A percentile compares a stretch with the other conserved stretches of the same genome.
Conservation (phyloP, 2,888 invertebrate genomes). For the Notocelia uddmanniana region DNA sequence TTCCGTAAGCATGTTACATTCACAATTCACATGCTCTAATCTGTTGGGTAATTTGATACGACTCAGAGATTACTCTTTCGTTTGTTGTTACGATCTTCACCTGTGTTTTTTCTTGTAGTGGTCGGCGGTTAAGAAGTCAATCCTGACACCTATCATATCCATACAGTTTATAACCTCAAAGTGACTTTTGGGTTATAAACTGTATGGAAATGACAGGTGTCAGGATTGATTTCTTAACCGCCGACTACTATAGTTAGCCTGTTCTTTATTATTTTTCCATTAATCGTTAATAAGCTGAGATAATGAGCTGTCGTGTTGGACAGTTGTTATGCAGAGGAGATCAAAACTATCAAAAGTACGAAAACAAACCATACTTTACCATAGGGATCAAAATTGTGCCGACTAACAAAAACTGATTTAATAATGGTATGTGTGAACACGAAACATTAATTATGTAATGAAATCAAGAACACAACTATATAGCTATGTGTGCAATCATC, state of each 20-base stretch:
- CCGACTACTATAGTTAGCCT: neutral
- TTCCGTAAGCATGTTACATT: constrained; percentile 27
- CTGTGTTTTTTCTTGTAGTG: neutral
- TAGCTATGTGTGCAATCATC: too few species aligned
- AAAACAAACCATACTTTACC: neutral
- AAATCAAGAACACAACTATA: too few species aligned
- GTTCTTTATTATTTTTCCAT: neutral
- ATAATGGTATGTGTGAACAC: too few species aligned
- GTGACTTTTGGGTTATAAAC: too few species aligned
- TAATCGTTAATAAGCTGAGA: neutral
- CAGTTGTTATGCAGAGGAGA: constrained; percentile 9
- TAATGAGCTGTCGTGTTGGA: neutral
- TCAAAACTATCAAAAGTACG: neutral
- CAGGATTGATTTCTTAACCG: too few species aligned
- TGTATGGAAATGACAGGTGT: too few species aligned
- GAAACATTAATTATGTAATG: neutral
- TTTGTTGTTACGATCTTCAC: neutral
- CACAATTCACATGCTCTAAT: constrained; percentile 31
- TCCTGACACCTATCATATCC: too few species aligned
- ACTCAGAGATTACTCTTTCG: neutral
- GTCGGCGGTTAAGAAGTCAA: too few species aligned
- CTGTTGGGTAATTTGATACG: neutral
- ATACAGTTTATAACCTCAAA: too few species aligned
- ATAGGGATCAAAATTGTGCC: neutral
- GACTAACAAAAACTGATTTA: neutral